Base-by-base conservation (phyloP, 2,888 invertebrate species). In the Gymnocheta viridis region DNA sequence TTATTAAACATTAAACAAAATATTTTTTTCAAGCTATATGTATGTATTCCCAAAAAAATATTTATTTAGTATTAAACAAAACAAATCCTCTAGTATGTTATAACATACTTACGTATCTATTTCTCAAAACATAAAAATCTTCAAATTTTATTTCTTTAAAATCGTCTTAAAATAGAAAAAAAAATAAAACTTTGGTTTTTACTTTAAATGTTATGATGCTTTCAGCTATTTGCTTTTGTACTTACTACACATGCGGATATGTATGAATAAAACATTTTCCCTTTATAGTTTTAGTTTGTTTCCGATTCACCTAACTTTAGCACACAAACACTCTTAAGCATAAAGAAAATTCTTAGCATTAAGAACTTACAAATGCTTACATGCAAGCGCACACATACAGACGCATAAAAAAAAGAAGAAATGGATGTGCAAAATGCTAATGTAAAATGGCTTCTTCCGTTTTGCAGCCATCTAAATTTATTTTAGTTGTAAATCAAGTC, bases 371-470 rank as follows among this genome's bases (percentile, higher is more conserved):
- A 62, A 62, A 44, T 29, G n/a, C 29, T 27, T 29, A 19, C 54
- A 49, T 4, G 17, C 56, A 51, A 4, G n/a, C 19, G 27, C 12
- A 67, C 6, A 27, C 12, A 54, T 5, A 22, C 35, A 58, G 14
- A 10, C 19, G 49, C 35, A 49, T 38, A 64, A 41, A 74, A 19
- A 32, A 12, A 56, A 64, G 9, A 41, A 17, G 38, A 19, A 74
- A 49, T n/a, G n/a, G 7, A 74, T 62, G 41, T 64, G 51, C 29
- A 56, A 70, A 72, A 76, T 76, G 76, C 66, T 76, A 76, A 77
- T 77, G 47, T 47, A 47, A 77, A 77, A 77, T 77, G 58, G 54
- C 66, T 77, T 56, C 32, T 76, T 77, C 66, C 66, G 56, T 47
- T 77, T 56, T 67, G 19, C 56, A 67, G 47, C 32, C 47, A 77